phyloP scores from a whole-genome alignment of 2,797 vertebrate species.

The Catamblyrhynchus diadema region DNA sequence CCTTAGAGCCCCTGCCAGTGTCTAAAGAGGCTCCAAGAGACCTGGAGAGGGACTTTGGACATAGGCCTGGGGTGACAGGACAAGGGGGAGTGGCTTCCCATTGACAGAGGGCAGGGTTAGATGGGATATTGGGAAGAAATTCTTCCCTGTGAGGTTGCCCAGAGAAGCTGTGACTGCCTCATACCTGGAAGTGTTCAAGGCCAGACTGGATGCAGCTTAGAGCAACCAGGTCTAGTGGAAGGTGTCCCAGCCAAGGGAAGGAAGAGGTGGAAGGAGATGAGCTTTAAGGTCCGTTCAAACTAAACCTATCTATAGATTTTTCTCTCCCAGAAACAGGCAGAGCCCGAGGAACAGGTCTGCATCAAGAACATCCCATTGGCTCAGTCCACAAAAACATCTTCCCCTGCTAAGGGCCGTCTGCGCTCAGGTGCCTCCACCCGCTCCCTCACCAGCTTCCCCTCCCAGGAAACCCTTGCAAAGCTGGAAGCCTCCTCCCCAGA shows the following conservation, averaged over 20 bases:
- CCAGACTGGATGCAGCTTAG: not conserved
- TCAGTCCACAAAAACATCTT: slow-evolving; percentile 73
- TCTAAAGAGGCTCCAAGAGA: not conserved
- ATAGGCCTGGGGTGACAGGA: not conserved
- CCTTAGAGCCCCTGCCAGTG: not conserved
- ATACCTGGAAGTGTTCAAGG: not conserved
- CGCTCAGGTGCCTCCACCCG: slow-evolving; percentile 61
- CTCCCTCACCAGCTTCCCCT: slow-evolving; percentile 57
- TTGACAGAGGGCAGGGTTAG: not conserved
- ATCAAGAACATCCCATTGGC: slow-evolving; percentile 74
- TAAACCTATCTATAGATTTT: not conserved
- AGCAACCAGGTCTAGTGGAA: not conserved
- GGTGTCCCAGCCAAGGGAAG: too few species aligned
- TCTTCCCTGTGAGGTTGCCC: not conserved
- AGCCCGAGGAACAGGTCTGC: slow-evolving; percentile 45
- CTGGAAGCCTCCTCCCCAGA: slow-evolving; percentile 66
- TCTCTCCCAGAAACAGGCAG: slow-evolving; percentile 72
- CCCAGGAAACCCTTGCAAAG: slow-evolving; percentile 61
- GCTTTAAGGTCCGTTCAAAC: fast-evolving
- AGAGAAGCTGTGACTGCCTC: not conserved
- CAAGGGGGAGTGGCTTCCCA: not conserved
- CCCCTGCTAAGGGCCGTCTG: slow-evolving; percentile 52
- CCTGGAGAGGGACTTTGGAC: not conserved
- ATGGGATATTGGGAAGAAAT: not conserved
- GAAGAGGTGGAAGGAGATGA: fast-evolving